Evolutionary conservation across 53 echinoderm and acorn worm genomes (phyloP).

Genomic region (Holothuria scabra): DNA sequence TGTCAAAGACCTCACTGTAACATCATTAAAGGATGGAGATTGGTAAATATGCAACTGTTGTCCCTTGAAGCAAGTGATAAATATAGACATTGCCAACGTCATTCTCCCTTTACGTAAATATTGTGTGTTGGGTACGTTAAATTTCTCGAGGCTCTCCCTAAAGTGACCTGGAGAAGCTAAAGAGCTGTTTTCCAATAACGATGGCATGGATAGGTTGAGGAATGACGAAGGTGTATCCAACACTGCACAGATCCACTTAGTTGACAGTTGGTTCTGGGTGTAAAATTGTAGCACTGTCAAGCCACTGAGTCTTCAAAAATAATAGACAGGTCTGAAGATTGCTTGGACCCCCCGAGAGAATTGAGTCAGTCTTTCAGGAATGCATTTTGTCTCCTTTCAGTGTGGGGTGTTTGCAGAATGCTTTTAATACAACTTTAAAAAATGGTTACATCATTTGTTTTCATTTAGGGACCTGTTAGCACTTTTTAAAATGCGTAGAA

Average conservation of each 20-base stretch:
- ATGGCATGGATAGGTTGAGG: not conserved
- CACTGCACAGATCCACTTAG: constrained; percentile 3
- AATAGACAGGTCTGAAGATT: constrained; percentile 1
- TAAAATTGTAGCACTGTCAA: constrained; percentile 11
- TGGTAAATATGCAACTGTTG: not conserved
- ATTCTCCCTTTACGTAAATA: constrained; percentile 24
- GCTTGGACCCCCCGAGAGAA: not conserved
- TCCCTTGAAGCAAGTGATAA: constrained; percentile 36
- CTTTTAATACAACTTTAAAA: no score
- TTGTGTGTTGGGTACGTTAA: constrained; percentile 15
- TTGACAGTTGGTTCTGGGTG: constrained; percentile 11
- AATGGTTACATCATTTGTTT: no score
- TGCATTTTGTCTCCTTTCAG: no score
- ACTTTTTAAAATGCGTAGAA: no score
- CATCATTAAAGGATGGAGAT: constrained; percentile 15
- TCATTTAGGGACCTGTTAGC: no score
- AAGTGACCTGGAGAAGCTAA: no score
- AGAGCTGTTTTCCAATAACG: not conserved
- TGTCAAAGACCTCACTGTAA: not conserved
- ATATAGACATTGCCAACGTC: constrained; percentile 9
- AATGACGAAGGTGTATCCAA: constrained; percentile 6
- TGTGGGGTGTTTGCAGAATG: no score
- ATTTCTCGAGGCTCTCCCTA: not conserved
- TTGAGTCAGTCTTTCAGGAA: not conserved
- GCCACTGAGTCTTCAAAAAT: not conserved